A percentile compares a stretch with the other conserved stretches of the same genome.
Evolutionary conservation across 1,140 invertebrate species (phyloP).

Genomic region (Philotrypesis tridentata): DNA sequence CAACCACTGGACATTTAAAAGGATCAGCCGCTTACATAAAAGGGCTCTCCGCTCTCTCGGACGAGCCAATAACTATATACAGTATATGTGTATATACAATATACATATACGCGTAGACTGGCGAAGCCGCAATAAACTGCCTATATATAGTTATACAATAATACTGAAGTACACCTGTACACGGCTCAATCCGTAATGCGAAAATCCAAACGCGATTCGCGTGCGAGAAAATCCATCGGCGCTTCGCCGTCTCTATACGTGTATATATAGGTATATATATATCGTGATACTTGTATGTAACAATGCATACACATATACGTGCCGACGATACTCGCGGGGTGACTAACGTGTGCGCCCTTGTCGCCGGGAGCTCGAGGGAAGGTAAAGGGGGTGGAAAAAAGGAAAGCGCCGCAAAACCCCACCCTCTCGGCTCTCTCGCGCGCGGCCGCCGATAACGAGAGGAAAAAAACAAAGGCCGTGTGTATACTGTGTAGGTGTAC

Average conservation of each 20-base stretch:
- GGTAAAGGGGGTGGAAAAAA: not conserved
- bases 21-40: slow-evolving; percentile 36
- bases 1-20: slow-evolving; percentile 20
- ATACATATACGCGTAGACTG: not conserved
- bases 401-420: not conserved
- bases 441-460: not conserved
- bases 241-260: not conserved
- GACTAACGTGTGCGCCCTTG: not conserved
- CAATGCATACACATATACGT: too few relatives aligned
- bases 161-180: too few relatives aligned
- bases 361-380: not conserved
- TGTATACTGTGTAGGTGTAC: too few relatives aligned
- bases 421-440: not conserved
- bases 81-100: too few relatives aligned
- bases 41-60: not conserved
- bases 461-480: not conserved
- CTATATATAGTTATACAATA: too few relatives aligned
- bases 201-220: not conserved
- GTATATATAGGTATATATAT: not conserved
- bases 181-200: too few relatives aligned
- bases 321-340: too few relatives aligned
- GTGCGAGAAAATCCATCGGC: not conserved
- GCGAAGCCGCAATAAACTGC: slow-evolving; percentile 15
- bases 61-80: too few relatives aligned
- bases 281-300: too few relatives aligned